Conservation (phyloP, 2,113 vertebrate species). For the Peucedramus taeniatus region DNA sequence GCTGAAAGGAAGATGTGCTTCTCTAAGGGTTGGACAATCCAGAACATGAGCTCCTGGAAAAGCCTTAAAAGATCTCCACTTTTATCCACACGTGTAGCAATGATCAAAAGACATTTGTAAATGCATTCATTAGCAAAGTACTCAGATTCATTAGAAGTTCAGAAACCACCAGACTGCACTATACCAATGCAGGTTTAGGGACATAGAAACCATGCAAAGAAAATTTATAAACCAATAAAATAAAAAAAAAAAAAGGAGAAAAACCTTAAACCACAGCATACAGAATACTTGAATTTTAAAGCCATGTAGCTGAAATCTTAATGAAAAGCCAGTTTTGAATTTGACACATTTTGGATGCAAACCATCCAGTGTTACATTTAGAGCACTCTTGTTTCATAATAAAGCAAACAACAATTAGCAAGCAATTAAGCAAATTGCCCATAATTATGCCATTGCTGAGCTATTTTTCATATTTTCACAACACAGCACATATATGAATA, state of each 20-base stretch:
- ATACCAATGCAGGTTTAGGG: background rate
- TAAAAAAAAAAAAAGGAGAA: background rate
- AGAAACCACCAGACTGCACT: background rate
- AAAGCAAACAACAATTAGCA: constrained; percentile 70
- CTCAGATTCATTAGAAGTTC: background rate
- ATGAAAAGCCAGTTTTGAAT: constrained; percentile 46
- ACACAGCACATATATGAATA: constrained; percentile 64
- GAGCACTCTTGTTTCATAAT: constrained; percentile 66
- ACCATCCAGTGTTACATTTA: constrained; percentile 60
- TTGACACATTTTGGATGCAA: constrained; percentile 59
- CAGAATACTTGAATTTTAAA: background rate
- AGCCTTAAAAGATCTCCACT: background rate
- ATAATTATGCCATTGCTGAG: constrained; percentile 74
- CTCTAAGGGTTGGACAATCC: background rate
- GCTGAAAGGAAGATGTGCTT: background rate
- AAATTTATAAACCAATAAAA: background rate
- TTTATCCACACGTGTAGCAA: background rate
- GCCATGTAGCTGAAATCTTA: constrained; percentile 11
- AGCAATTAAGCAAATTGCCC: constrained; percentile 72
- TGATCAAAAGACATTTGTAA: background rate
- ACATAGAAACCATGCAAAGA: background rate
- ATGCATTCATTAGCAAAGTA: background rate
- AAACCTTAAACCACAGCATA: background rate
- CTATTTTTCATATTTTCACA: constrained; percentile 68
- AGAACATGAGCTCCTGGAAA: background rate